A percentile compares a stretch with the other conserved stretches of the same genome.
Evolutionary conservation across 2,797 vertebrate genomes (phyloP).

Genomic region (Cuculus canorus): DNA sequence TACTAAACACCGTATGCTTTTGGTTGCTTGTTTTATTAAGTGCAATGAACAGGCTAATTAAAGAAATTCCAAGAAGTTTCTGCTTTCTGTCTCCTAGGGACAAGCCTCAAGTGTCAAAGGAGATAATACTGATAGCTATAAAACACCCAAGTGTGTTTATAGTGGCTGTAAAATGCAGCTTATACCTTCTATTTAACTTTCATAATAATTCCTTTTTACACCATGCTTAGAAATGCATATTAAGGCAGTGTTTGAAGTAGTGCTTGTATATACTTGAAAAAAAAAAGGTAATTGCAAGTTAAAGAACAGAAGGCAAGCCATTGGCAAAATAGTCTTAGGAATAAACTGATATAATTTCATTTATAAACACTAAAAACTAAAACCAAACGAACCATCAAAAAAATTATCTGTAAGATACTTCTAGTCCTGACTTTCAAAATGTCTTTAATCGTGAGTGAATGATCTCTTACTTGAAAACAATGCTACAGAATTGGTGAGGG

Average conservation of each 20-base stretch:
- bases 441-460: not conserved
- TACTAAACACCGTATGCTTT: constrained; percentile 36
- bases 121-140: constrained; percentile 56
- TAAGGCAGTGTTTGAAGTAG: not conserved
- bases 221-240: constrained; percentile 30
- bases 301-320: constrained; percentile 42
- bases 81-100: constrained; percentile 54
- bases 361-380: not conserved
- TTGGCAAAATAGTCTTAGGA: not conserved
- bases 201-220: constrained; percentile 38
- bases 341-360: constrained; percentile 20
- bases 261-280: not conserved
- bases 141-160: constrained; percentile 59
- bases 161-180: constrained; percentile 36
- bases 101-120: constrained; percentile 51
- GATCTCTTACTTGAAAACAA: not conserved
- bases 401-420: not conserved
- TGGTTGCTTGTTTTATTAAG: constrained; percentile 62
- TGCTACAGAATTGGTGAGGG: not conserved
- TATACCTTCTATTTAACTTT: constrained; percentile 27
- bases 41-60: constrained; percentile 52
- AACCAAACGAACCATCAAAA: not conserved
- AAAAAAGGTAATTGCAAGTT: not conserved
- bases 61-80: constrained; percentile 68
- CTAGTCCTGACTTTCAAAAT: not conserved